Evolutionary conservation across 1,140 invertebrate species (phyloP), one percentile per base, ranked within the genome.

Genomic region (Copidosoma floridanum): DNA sequence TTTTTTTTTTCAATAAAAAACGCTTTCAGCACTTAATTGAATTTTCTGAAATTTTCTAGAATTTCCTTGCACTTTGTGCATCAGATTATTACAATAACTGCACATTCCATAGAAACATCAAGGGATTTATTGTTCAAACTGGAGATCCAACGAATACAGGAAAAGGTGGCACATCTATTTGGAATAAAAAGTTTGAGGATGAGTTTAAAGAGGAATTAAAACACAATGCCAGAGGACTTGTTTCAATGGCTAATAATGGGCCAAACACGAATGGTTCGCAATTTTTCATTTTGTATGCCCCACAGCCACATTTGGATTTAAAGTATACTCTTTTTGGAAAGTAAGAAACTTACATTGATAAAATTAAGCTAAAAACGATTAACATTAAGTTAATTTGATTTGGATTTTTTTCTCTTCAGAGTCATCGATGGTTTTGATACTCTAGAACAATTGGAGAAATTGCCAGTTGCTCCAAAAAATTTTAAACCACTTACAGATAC

Each of bases 171-270:
- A 86, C 84, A 43, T 94, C 91, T 23, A 96, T 97, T 68, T 97
- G 94, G 94, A 89, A 89, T 12, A 84, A 82, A 64, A 95, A 94
- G 75, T 97, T 97, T 82, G 93, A 95, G 78, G 96, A 99, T 82
- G 96, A 99, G 84, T 92, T 98, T 63, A 91, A 92, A 78, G 94
- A 97, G 76, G 93, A 93, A 71, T 74, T 98, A 20, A 97, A 94
- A 89, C 95, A 98, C 72, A 91, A 86, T 72, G 81, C 85, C 7
- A 83, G 95, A 72, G 97, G 97, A 3, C 89, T 93, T 44, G 80
- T 99, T 1, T 98, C 95, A 12, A 98, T 99, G 95, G 97, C 97
- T n/a, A 99, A 97, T 73, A 98, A 94, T 83, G 96, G 96, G 18
- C 94, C 95, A 12, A 97, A 99, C 75, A 93, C 93, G n/a, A 99